Evolutionary conservation across 2,888 invertebrate species (phyloP).

Genomic region (Corythucha ciliata): DNA sequence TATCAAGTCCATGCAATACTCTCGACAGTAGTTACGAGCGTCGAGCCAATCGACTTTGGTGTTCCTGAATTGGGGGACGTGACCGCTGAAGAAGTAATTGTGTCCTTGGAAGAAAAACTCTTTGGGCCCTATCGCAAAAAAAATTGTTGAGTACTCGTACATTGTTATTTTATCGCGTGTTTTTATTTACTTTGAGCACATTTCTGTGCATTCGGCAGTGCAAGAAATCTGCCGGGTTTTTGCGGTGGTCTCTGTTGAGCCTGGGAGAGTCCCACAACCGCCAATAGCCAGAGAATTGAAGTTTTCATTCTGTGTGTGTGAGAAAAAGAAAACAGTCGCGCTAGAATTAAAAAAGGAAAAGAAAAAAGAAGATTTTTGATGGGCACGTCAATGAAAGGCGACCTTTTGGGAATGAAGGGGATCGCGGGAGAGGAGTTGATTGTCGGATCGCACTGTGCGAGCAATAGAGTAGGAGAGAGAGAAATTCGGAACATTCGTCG

Average conservation of each 20-base stretch:
- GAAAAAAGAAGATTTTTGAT: too few relatives aligned
- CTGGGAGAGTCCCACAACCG: constrained; percentile 13
- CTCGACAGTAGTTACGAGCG: constrained; percentile 80
- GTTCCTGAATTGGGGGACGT: constrained; percentile 65
- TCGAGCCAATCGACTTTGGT: constrained; percentile 84
- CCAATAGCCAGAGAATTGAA: constrained; percentile 19
- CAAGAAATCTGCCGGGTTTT: constrained; percentile 73
- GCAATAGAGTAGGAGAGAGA: too few relatives aligned
- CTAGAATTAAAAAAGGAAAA: too few relatives aligned
- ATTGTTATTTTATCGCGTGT: not conserved
- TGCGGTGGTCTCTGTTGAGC: constrained; percentile 43
- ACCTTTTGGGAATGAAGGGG: too few relatives aligned
- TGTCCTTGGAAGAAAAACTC: constrained; percentile 79
- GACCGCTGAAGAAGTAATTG: constrained; percentile 80
- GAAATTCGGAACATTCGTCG: too few relatives aligned
- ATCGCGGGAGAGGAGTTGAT: too few relatives aligned
- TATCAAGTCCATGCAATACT: constrained; percentile 88
- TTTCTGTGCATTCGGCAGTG: constrained; percentile 70
- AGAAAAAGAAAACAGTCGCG: constrained; percentile 13
- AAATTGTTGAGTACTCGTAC: too few relatives aligned
- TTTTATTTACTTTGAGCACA: constrained; percentile 70
- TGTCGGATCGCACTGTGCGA: too few relatives aligned
- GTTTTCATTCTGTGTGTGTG: constrained; percentile 24
- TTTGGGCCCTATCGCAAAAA: constrained; percentile 89
- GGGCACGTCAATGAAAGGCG: too few relatives aligned